Evolutionary conservation across 2,113 vertebrate genomes (phyloP), one percentile per base, ranked within the genome.

Genomic region (Conger conger): DNA sequence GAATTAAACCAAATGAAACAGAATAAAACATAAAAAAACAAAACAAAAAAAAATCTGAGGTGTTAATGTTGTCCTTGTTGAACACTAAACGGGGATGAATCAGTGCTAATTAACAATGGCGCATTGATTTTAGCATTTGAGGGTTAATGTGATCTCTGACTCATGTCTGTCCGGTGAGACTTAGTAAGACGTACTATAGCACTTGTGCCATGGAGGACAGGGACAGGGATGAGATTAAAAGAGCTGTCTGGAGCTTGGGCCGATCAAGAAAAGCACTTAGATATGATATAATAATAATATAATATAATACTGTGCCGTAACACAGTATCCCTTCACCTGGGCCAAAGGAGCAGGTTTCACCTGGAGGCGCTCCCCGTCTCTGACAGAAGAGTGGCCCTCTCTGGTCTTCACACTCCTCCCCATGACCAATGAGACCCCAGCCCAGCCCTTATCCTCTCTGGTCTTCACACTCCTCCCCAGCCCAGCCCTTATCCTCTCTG

Each of bases 41-140:
- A 33, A 4, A 30, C 60, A 45, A 42, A 82, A 57, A n/a, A 86
- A 86, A 84, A 17, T 84, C 84, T 87, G 89, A 86, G 87, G 88
- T 90, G 50, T 36, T 38, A 40, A 79, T 68, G 36, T 36, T 54
- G 76, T 77, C 45, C 68, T 86, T 13, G 81, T 23, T 33, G 73
- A 85, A 86, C 89, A 95, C 93, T 92, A 93, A 96, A 93, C 95
- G 92, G 89, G 93, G 95, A 93, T 87, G 93, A 94, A 96, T 95
- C 94, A 95, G 90, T 90, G 93, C 91, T 94, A 94, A 96, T 96
- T 94, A 95, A 95, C 93, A 93, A 91, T 90, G 93, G 93, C 91
- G 91, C 94, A 96, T 96, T 95, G 96, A 96, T 96, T 95, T 94
- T 89, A 84, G 85, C 86, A 93, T 93, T 93, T 91, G 95, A 94